Conservation (phyloP, 2,888 invertebrate genomes). For the Eubasilissa splendida region DNA sequence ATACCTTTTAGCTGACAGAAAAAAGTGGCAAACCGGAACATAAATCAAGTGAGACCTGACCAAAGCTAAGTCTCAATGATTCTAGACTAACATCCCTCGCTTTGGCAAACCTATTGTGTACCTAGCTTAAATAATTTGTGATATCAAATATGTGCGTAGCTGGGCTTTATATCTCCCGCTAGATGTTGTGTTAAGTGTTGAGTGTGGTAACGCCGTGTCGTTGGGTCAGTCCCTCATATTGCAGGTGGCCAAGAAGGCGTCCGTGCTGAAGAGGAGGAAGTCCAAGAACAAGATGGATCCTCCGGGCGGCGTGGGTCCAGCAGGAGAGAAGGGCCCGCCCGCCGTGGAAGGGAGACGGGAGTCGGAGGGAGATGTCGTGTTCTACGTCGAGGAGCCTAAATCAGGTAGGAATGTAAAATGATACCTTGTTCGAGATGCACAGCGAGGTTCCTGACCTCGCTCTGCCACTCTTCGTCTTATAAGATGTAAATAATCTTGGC, state of each 20-base stretch:
- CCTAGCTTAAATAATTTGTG: background rate
- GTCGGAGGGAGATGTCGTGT: slow-evolving; percentile 77
- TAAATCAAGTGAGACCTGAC: too few species aligned
- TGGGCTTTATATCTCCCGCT: slow-evolving; percentile 21
- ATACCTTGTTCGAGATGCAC: too few species aligned
- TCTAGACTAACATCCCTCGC: too few species aligned
- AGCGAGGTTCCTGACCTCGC: too few species aligned
- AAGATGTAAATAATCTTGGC: too few species aligned
- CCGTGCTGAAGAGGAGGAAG: slow-evolving; percentile 80
- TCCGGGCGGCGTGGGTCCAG: slow-evolving; percentile 58
- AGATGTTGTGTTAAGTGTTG: slow-evolving; percentile 60
- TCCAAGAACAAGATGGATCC: slow-evolving; percentile 79
- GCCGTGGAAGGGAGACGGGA: slow-evolving; percentile 66
- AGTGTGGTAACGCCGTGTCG: slow-evolving; percentile 60
- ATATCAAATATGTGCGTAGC: background rate
- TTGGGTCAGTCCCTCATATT: slow-evolving; percentile 79
- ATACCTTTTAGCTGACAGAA: too few species aligned
- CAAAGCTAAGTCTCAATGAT: too few species aligned
- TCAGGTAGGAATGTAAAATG: slow-evolving; percentile 65
- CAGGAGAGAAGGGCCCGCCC: slow-evolving; percentile 30
- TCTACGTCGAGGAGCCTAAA: slow-evolving; percentile 77
- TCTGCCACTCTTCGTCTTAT: too few species aligned
- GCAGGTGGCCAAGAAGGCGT: slow-evolving; percentile 83
- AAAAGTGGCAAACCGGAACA: too few species aligned
- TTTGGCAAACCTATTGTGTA: too few species aligned